Evolutionary conservation across 2,888 invertebrate genomes (phyloP), one percentile per base, ranked within the genome.

Genomic region (Dasysyrphus tricinctus): DNA sequence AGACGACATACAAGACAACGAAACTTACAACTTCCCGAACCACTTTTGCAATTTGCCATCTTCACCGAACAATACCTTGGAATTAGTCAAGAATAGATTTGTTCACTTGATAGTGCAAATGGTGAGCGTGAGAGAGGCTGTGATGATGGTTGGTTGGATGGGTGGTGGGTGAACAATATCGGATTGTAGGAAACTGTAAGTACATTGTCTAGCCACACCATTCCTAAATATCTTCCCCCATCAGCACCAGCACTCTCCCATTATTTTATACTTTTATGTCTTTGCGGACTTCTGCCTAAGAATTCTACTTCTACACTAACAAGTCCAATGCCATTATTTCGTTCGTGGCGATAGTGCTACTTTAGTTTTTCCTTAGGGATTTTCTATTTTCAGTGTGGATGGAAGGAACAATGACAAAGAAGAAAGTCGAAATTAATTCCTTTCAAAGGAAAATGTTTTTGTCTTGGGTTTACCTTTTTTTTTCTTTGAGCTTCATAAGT

Each of bases 41-140:
- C 59, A 78, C 80, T 84, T 76, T 80, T 73, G 76, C 75, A 84
- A 84, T 84, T 84, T 84, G 84, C 84, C 84, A 76, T 67, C 70
- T 37, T 72, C 75, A 57, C 57, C 67, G 67, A 76, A 80, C 76
- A 80, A 73, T 81, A 54, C 72, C 72, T 65, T 16, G 39, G 80
- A 84, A 84, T 84, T 84, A 84, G 80, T 42, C 67, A 39, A 29
- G 56, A 78, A 69, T 49, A 75, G 80, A 75, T 70, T 63, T 65
- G 14, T 57, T 80, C 84, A 80, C 59, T 84, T 67, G 76, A 76
- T 72, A 69, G 75, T 84, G 63, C 65, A 72, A 75, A 56, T 63
- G 74, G 56, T 32, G 49, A 70, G 47, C 54, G 29, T n/a, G 24
- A 14, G 54, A 54, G 54, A n/a, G n/a, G n/a, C n/a, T n/a, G n/a